Evolutionary conservation across 2,888 invertebrate species (phyloP), one percentile per base, ranked within the genome.

Genomic region (Dioctria rufipes): DNA sequence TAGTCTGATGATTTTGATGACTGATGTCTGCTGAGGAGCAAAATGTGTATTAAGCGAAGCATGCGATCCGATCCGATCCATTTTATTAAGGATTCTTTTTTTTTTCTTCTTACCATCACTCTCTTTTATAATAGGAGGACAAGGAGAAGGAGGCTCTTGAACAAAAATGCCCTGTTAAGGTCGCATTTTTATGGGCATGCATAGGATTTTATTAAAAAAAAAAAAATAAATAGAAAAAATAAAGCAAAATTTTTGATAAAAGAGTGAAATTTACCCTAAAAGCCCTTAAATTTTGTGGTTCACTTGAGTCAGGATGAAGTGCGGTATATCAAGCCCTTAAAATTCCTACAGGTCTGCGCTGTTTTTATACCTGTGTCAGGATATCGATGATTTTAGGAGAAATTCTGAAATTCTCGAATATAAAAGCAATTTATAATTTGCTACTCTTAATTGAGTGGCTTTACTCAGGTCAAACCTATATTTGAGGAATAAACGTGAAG

Each of bases 251-350:
- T 3, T 43, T 4, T 43, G 66, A 13, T 43, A 66, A 11, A 66
- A 66, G 46, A 46, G 13, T 42, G 73, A 75, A 13, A 3, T 39
- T 9, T 25, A 25, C 13, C 25, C 42, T 5, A 37, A 63, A 63
- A 77, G 63, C 77, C 77, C 77, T 77, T 77, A 61, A 77, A 77
- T 77, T 25, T 63, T 77, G 77, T 63, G 77, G 77, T 63, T 46
- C 77, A 77, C 77, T 77, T 49, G 46, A 63, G 61, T 11, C 61
- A 63, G 63, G 37, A 40, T 43, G 37, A 77, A 46, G 77, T 63
- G 61, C 37, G 11, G n/a, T 54, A 77, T 39, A 63, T 25, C 77
- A 25, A 13, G 49, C 43, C 77, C 5, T n/a, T 61, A 40, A 43
- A 54, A 46, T 11, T 11, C n/a, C 54, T 11, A 60, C 40, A 58